phyloP scores from a whole-genome alignment of 2,797 vertebrate species.

The Myotis planiceps region DNA sequence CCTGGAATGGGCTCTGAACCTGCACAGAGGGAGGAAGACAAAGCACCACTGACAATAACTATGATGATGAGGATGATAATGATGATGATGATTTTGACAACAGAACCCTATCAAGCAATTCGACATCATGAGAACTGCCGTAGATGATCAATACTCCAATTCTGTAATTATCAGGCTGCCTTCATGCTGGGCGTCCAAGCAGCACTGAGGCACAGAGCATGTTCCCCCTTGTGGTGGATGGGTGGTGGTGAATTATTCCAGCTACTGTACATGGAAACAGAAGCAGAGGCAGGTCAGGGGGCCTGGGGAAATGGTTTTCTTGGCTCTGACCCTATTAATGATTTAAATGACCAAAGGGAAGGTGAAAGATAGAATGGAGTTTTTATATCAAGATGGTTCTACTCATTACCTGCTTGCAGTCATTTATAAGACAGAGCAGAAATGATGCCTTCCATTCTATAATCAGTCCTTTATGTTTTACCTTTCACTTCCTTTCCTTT shows the following conservation, averaged over 20 bases:
- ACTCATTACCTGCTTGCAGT: background rate
- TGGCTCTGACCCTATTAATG: background rate
- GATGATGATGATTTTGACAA: background rate
- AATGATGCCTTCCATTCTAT: background rate
- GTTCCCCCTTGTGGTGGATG: too few species aligned
- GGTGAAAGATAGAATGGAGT: background rate
- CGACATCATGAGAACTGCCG: background rate
- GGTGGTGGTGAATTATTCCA: background rate
- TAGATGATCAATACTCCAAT: background rate
- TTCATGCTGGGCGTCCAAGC: background rate
- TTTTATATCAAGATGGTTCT: background rate
- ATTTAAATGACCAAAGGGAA: background rate
- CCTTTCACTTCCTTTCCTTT: background rate
- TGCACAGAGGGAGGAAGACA: too few species aligned
- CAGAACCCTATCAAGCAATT: background rate
- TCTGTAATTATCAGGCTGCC: too few species aligned
- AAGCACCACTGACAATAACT: background rate
- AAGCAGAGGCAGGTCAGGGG: background rate
- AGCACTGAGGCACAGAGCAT: accelerated
- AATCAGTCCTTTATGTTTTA: background rate
- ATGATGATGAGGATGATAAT: background rate
- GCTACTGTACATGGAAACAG: background rate
- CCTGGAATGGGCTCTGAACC: background rate
- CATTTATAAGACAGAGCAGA: background rate
- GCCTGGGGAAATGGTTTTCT: background rate